Evolutionary conservation across 2,888 invertebrate genomes (phyloP), one percentile per base, ranked within the genome.

Genomic region (Agriopis leucophaearia): DNA sequence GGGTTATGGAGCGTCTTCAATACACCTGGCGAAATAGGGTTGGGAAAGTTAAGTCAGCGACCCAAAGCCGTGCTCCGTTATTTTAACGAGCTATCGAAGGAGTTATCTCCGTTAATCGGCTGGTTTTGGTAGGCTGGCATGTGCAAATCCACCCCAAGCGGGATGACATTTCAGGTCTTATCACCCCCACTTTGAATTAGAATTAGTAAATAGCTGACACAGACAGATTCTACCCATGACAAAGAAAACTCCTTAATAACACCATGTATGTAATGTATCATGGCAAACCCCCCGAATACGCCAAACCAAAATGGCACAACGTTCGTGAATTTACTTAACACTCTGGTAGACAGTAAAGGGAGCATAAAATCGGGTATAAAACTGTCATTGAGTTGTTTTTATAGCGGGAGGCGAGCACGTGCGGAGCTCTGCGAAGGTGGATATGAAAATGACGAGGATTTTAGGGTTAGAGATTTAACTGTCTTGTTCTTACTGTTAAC

Each of bases 261-360:
- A 9, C 0, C 15, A 16, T 0, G 1, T 2, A 9, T 1, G 5
- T 4, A 18, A 42, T 8, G 16, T 8, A 15, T 13, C 45, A 45
- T 45, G 51, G 57, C 44, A 27, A 64, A 38, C 52, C 64, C 27
- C 47, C 52, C 44, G 10, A 38, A 15, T 38, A n/a, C 51, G 16
- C 38, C 42, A 8, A 12, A 52, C 42, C 51, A 47, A 63, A 59
- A 54, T 55, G 54, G 54, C 48, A 18, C 52, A 44, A 42, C 73
- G 78, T 81, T 80, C 74, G 76, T 72, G 75, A 82, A 81, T 83
- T 80, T 82, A 82, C 81, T 81, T 81, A 77, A 79, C 84, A 79
- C 83, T 79, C 76, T 60, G 78, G 75, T 58, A 73, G 75, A 73
- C 76, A 73, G 77, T 83, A 85, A 86, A 83, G 75, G 76, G 76